Conservation (phyloP, 1,140 invertebrate species). For the Heliothis subflexa region DNA sequence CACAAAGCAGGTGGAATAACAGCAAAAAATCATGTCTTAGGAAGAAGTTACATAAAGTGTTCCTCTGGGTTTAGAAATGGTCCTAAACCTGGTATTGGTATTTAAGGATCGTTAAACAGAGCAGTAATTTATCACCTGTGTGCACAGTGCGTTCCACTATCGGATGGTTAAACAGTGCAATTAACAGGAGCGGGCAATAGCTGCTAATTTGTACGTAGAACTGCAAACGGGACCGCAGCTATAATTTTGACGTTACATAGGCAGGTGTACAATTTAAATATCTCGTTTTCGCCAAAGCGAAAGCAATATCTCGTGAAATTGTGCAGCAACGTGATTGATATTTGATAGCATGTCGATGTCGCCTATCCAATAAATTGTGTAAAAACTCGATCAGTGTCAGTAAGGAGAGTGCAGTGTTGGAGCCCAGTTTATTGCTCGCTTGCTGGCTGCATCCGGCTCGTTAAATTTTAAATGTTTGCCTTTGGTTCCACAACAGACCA, state of each 20-base stretch:
- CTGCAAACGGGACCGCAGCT: neutral
- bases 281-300: neutral
- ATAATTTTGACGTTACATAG: neutral
- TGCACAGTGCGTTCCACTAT: conserved; percentile 10
- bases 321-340: conserved; percentile 33
- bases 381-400: conserved; percentile 40
- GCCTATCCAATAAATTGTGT: conserved; percentile 27
- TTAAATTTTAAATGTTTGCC: conserved; percentile 52
- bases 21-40: conserved; percentile 21
- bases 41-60: neutral
- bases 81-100: neutral
- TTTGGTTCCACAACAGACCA: conserved; percentile 40
- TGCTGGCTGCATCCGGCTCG: conserved; percentile 49
- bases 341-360: conserved; percentile 43
- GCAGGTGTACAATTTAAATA: neutral
- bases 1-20: conserved; percentile 27
- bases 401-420: conserved; percentile 8
- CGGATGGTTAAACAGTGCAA: conserved; percentile 18
- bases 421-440: conserved; percentile 36
- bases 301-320: conserved; percentile 31
- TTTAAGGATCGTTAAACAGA: conserved; percentile 14
- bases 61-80: neutral
- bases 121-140: conserved; percentile 23
- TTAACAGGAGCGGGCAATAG: neutral
- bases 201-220: conserved; percentile 4